Evolutionary conservation across 1,140 invertebrate genomes (phyloP).

Genomic region (Euglossa dilemma): DNA sequence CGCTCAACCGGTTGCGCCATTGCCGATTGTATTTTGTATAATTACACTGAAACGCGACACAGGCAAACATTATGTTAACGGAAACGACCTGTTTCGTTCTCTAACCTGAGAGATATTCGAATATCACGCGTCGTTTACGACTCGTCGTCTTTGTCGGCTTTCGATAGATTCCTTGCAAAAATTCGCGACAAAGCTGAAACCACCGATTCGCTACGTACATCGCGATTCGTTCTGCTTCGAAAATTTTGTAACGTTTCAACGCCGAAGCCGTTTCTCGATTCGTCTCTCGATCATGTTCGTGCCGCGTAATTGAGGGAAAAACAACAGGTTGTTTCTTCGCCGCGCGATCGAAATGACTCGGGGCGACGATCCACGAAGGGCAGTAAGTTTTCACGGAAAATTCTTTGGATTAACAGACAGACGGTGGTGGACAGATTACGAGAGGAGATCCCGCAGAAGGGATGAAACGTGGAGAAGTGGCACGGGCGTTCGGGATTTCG

Average conservation of each 20-base stretch:
- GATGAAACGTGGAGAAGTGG: background rate
- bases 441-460: conserved; percentile 25
- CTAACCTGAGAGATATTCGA: background rate
- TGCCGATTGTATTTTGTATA: conserved; percentile 1
- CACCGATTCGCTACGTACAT: too few species aligned
- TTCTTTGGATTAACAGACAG: conserved; percentile 18
- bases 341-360: background rate
- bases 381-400: background rate
- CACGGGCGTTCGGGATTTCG: background rate
- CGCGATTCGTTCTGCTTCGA: too few species aligned
- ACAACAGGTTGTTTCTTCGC: background rate
- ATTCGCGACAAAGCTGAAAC: too few species aligned
- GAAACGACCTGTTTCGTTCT: background rate
- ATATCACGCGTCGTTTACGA: background rate
- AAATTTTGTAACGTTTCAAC: too few species aligned
- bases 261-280: too few species aligned
- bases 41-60: background rate
- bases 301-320: background rate
- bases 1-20: background rate
- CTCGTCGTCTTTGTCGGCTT: background rate
- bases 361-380: background rate
- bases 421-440: conserved; percentile 12
- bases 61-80: conserved; percentile 7
- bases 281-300: too few species aligned
- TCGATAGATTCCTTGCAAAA: too few species aligned